Percentiles rank a stretch among this genome's conserved stretches.
These are phyloP conservation scores for Dasyornis broadbenti DNA, from an alignment of 2,113 vertebrate genomes.

Conservation along the genomic window DNA sequence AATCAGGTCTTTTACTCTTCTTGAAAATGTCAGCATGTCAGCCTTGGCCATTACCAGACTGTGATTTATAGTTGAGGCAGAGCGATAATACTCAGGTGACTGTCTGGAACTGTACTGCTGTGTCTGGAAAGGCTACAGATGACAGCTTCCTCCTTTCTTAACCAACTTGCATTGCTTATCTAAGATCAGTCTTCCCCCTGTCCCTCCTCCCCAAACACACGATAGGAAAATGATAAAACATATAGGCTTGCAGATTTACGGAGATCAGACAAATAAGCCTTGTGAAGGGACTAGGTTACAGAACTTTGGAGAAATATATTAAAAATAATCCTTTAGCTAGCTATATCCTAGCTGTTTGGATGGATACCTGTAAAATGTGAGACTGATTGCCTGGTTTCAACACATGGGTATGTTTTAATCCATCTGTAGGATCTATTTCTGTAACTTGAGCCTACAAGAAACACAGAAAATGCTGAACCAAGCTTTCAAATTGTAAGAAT, in stretches of 20 bases:
- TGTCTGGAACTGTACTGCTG: slow-evolving; percentile 79
- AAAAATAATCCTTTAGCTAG: slow-evolving; percentile 47
- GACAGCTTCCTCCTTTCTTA: slow-evolving; percentile 55
- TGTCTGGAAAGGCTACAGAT: slow-evolving; percentile 78
- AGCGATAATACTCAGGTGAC: slow-evolving; percentile 80
- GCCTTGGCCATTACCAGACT: slow-evolving; percentile 59
- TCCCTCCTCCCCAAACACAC: neutral
- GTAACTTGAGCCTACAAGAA: slow-evolving; percentile 15
- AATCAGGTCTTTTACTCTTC: slow-evolving; percentile 74
- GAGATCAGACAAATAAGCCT: slow-evolving; percentile 35
- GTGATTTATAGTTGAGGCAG: slow-evolving; percentile 75
- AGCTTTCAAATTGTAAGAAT: slow-evolving; percentile 38
- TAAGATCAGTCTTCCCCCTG: neutral
- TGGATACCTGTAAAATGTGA: slow-evolving; percentile 52
- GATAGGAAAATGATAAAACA: slow-evolving; percentile 56
- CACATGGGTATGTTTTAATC: slow-evolving; percentile 56
- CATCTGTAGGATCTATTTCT: slow-evolving; percentile 57
- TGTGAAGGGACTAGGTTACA: neutral
- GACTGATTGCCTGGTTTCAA: slow-evolving; percentile 35
- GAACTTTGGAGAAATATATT: slow-evolving; percentile 7
- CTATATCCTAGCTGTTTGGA: slow-evolving; percentile 32
- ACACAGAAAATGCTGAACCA: slow-evolving; percentile 29
- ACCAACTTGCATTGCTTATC: slow-evolving; percentile 42
- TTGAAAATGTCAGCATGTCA: slow-evolving; percentile 77
- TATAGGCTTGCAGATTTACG: slow-evolving; percentile 45